Conservation (phyloP, 2,888 invertebrate species). For the Drosophila rellima region DNA sequence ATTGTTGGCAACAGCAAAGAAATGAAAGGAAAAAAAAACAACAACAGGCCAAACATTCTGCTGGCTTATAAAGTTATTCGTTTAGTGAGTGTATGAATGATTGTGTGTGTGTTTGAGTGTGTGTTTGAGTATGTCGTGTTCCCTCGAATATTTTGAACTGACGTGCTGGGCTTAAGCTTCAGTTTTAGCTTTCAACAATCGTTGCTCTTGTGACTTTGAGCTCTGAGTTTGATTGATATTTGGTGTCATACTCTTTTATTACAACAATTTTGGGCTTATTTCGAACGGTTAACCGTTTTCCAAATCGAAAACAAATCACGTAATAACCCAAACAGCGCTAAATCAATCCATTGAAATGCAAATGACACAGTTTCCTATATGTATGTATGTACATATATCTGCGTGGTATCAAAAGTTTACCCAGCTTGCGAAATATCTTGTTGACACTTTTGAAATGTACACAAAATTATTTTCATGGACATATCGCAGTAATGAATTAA, state of each 20-base stretch:
- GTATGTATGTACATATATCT: not conserved
- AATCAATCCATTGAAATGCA: slow-evolving; percentile 64
- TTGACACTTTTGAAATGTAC: slow-evolving; percentile 35
- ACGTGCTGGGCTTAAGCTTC: slow-evolving; percentile 28
- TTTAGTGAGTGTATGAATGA: slow-evolving; percentile 7
- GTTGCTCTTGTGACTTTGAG: slow-evolving; percentile 28
- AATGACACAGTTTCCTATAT: slow-evolving; percentile 54
- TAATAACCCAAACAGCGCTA: slow-evolving; percentile 40
- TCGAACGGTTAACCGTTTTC: slow-evolving; percentile 19
- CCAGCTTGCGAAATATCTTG: slow-evolving; percentile 56
- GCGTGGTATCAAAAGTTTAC: slow-evolving; percentile 30
- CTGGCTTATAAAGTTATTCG: slow-evolving; percentile 44
- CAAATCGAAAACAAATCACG: slow-evolving; percentile 58
- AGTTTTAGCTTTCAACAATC: slow-evolving; percentile 36
- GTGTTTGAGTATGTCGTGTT: slow-evolving; percentile 36
- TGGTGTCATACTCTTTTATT: slow-evolving; percentile 44
- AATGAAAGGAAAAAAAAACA: slow-evolving; percentile 17
- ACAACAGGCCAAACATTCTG: slow-evolving; percentile 41
- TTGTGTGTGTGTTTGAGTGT: slow-evolving; percentile 4
- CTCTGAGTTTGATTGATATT: slow-evolving; percentile 66
- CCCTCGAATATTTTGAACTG: slow-evolving; percentile 24
- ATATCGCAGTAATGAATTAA: slow-evolving; percentile 12
- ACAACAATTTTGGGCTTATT: slow-evolving; percentile 18
- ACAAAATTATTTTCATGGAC: slow-evolving; percentile 35
- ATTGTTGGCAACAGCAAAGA: slow-evolving; percentile 39